Evolutionary conservation across 2,888 invertebrate genomes (phyloP).

Genomic region (Perizoma affinitatum): DNA sequence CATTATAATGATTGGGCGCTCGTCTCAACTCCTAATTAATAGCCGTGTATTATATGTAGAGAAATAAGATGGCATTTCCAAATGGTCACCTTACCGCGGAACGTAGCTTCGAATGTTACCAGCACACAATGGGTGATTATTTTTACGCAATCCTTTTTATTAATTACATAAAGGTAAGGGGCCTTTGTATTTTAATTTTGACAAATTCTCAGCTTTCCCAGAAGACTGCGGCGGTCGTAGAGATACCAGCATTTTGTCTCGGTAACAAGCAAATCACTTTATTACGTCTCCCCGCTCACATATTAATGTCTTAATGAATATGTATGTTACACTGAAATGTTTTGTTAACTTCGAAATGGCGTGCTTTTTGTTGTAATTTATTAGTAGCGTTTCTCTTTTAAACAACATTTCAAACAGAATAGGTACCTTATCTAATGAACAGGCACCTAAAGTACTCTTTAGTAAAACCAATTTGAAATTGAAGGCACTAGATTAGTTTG

Average conservation of each 20-base stretch:
- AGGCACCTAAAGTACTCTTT: background rate
- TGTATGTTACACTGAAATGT: conserved; percentile 33
- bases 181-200: conserved; percentile 78
- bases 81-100: conserved; percentile 16
- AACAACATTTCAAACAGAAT: conserved; percentile 20
- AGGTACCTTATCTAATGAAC: conserved; percentile 5
- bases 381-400: conserved; percentile 26
- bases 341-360: conserved; percentile 30
- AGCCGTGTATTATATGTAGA: conserved; percentile 16
- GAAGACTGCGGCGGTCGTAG: conserved; percentile 47
- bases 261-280: conserved; percentile 35
- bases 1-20: conserved; percentile 15
- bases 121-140: conserved; percentile 73
- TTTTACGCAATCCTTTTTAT: conserved; percentile 69
- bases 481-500: background rate
- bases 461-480: background rate
- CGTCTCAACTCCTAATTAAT: conserved; percentile 40
- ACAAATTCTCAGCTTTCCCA: conserved; percentile 71
- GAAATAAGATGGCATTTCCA: conserved; percentile 20
- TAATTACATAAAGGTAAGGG: conserved; percentile 64
- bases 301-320: conserved; percentile 38
- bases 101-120: conserved; percentile 27
- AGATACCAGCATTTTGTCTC: conserved; percentile 32
- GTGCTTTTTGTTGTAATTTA: conserved; percentile 30
- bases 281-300: conserved; percentile 33